A percentile compares a stretch with the other conserved stretches of the same genome.
phyloP scores from a whole-genome alignment of 2,113 vertebrate genomes.

The Cebus imitator region DNA sequence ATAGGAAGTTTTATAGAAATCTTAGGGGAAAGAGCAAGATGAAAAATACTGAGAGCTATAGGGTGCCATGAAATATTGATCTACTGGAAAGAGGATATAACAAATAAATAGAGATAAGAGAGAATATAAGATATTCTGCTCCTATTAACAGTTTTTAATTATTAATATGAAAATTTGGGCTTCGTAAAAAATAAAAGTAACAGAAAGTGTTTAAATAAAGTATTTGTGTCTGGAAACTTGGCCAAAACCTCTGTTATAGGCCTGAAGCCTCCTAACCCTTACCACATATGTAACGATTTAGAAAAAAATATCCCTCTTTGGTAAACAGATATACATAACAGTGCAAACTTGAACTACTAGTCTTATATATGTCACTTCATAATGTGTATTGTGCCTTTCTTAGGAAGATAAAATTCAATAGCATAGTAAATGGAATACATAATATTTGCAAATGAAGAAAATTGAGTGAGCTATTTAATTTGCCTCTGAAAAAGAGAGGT shows the following conservation, averaged over 20 bases:
- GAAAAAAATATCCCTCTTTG: background rate
- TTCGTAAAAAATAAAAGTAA: background rate
- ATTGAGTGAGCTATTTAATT: background rate
- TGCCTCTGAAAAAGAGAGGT: background rate
- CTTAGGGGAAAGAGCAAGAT: background rate
- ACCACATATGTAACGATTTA: background rate
- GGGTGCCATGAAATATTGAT: constrained; percentile 37
- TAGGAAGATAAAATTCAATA: background rate
- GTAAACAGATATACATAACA: background rate
- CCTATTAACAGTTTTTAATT: background rate
- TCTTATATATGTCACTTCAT: background rate
- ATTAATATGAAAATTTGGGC: background rate
- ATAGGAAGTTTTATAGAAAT: background rate
- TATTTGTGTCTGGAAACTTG: background rate
- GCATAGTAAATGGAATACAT: background rate
- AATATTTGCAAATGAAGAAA: constrained; percentile 31
- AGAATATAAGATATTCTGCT: background rate
- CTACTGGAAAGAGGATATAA: background rate
- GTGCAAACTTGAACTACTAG: background rate
- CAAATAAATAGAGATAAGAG: background rate
- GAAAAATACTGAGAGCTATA: background rate
- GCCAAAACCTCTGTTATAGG: background rate
- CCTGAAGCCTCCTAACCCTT: background rate
- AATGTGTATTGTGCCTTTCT: background rate
- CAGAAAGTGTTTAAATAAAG: background rate